Conservation (phyloP, 2,797 vertebrate species). For the Microchirus variegatus region DNA sequence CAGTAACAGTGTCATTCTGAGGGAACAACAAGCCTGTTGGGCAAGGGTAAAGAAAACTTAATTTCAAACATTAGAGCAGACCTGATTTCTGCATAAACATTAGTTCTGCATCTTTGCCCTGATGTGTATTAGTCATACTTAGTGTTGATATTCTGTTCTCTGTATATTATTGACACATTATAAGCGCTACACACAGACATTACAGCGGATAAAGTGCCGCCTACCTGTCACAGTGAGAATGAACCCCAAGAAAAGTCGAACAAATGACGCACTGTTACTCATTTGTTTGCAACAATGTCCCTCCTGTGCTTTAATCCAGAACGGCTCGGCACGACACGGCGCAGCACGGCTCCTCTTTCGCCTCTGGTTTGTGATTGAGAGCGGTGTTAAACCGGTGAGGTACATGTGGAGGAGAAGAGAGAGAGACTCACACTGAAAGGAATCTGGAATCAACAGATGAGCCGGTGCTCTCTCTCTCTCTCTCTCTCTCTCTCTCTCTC, state of each 20-base stretch:
- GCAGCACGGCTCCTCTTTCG: slow-evolving; percentile 28
- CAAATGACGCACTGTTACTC: slow-evolving; percentile 26
- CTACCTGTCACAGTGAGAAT: slow-evolving; percentile 68
- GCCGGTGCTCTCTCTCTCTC: neutral
- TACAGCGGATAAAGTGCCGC: neutral
- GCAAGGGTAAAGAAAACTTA: too few relatives aligned
- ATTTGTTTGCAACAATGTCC: slow-evolving; percentile 34
- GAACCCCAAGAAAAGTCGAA: slow-evolving; percentile 57
- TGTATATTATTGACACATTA: too few relatives aligned
- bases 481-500: slow-evolving; percentile 4
- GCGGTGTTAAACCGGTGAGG: slow-evolving; percentile 8
- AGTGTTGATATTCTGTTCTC: too few relatives aligned
- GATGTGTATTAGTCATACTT: too few relatives aligned
- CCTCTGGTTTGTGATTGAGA: slow-evolving; percentile 3
- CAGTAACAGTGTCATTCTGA: too few relatives aligned
- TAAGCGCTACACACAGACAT: too few relatives aligned
- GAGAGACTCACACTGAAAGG: too few relatives aligned
- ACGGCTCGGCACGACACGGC: slow-evolving; percentile 22
- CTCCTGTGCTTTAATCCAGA: slow-evolving; percentile 34
- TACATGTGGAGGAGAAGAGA: slow-evolving; percentile 1
- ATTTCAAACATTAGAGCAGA: too few relatives aligned
- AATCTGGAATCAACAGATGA: neutral
- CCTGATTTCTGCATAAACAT: too few relatives aligned
- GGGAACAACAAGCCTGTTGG: too few relatives aligned
- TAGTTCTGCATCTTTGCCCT: too few relatives aligned